Evolutionary conservation across 2,113 vertebrate genomes (phyloP).

Genomic region (Amazona guildingii): DNA sequence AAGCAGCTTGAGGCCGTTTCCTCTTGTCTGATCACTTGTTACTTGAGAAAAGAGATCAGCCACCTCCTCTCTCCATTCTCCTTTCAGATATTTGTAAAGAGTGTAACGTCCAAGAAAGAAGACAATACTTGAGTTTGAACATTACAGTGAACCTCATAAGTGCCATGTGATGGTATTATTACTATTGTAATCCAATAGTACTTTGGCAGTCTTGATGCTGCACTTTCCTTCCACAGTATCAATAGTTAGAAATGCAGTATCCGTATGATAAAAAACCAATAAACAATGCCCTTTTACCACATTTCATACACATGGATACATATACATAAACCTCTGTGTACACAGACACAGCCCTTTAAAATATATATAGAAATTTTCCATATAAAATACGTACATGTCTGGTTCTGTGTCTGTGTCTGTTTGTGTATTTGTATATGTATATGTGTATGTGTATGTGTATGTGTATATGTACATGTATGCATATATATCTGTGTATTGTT

Average conservation of each 20-base stretch:
- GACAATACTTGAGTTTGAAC: background rate
- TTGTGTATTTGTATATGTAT: background rate
- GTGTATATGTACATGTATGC: background rate
- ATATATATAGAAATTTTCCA: background rate
- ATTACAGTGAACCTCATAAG: background rate
- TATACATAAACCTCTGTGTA: background rate
- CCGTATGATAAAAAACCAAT: rapidly evolving
- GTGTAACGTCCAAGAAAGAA: background rate
- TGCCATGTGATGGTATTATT: background rate
- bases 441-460: background rate
- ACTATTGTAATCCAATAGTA: background rate
- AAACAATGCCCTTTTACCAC: background rate
- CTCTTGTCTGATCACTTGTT: background rate
- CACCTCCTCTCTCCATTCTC: background rate
- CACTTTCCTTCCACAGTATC: background rate
- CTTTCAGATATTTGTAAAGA: background rate
- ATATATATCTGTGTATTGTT: background rate
- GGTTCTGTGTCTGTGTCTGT: background rate
- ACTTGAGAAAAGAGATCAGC: background rate
- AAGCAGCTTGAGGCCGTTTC: background rate
- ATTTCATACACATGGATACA: background rate
- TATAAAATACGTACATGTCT: background rate
- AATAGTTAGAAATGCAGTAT: background rate
- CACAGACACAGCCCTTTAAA: background rate
- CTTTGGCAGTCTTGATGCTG: background rate